These are phyloP conservation scores for Oncorhynchus clarkii DNA, from an alignment of 2,113 vertebrate species.

Conservation along the genomic window DNA sequence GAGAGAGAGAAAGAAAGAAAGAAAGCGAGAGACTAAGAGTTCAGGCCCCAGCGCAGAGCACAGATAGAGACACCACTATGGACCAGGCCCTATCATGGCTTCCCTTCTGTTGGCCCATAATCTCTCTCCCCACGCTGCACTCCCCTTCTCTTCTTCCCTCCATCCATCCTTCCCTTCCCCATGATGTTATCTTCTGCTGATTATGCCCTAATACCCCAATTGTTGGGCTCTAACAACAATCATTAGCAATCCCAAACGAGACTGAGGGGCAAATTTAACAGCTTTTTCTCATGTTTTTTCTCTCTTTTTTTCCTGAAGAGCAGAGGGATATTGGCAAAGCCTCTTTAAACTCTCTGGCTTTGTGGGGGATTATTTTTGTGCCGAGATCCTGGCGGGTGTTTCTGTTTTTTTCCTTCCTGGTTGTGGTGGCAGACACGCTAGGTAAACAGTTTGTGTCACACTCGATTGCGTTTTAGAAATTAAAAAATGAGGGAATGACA, in stretches of 20 bases:
- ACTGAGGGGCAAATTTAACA: constrained; percentile 67
- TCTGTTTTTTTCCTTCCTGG: constrained; percentile 59
- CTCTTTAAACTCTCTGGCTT: constrained; percentile 76
- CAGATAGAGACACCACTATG: constrained; percentile 44
- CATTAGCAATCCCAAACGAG: constrained; percentile 74
- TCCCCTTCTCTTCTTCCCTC: constrained; percentile 22
- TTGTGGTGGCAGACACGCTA: constrained; percentile 70
- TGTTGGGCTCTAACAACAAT: constrained; percentile 77
- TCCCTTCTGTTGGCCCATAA: constrained; percentile 64
- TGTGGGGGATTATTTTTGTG: constrained; percentile 76
- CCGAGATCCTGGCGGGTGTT: constrained; percentile 69
- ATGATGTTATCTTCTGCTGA: constrained; percentile 72
- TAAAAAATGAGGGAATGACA: constrained; percentile 76
- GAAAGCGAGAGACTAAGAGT: constrained; percentile 30
- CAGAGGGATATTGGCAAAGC: constrained; percentile 72
- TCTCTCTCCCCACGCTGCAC: constrained; percentile 43
- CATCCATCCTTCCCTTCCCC: constrained; percentile 53
- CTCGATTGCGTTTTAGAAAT: constrained; percentile 78
- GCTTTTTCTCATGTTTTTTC: constrained; percentile 62
- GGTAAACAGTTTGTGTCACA: constrained; percentile 82
- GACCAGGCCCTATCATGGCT: constrained; percentile 62
- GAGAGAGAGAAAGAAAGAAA: constrained; percentile 3
- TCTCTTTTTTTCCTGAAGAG: constrained; percentile 58
- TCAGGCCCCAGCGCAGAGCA: constrained; percentile 27
- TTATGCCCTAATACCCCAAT: constrained; percentile 74